Evolutionary conservation across 2,888 invertebrate species (phyloP).

Genomic region (Parnassius apollo): DNA sequence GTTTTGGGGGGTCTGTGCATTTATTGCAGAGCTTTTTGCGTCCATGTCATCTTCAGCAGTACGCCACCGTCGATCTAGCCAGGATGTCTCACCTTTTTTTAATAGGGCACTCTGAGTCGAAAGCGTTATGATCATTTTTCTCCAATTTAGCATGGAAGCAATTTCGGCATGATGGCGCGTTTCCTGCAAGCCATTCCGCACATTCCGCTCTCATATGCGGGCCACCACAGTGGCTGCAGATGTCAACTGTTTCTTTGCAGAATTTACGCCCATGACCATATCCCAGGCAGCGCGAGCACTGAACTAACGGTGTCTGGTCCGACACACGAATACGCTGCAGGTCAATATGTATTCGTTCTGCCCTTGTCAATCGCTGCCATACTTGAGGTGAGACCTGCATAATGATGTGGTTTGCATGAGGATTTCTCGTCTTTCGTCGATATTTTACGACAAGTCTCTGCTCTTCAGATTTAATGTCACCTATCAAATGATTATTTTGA

Average conservation of each 20-base stretch:
- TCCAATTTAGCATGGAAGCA: no score
- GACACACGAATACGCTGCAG: background rate
- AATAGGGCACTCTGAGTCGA: background rate
- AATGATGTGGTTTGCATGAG: no score
- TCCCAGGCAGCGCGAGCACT: background rate
- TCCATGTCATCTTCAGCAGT: slow-evolving; percentile 1
- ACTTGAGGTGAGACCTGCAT: no score
- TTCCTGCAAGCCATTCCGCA: no score
- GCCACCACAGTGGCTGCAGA: slow-evolving; percentile 6
- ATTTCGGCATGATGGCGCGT: no score
- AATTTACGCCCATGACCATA: background rate
- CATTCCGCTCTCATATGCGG: slow-evolving; percentile 3
- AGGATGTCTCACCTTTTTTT: slow-evolving; percentile 23
- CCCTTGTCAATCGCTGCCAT: background rate
- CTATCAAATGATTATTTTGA: no score
- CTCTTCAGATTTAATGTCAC: no score
- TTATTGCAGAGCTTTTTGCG: no score
- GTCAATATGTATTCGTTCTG: background rate
- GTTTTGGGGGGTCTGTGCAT: no score
- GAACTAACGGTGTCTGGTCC: background rate
- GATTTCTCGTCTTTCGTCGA: no score
- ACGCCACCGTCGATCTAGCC: slow-evolving; percentile 17
- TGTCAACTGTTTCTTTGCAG: background rate
- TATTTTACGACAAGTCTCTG: no score
- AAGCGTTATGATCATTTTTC: no score